Percentiles rank a stretch among this genome's conserved stretches.
phyloP scores from a whole-genome alignment of 2,113 vertebrate genomes.

The Poeciliopsis prolifica region DNA sequence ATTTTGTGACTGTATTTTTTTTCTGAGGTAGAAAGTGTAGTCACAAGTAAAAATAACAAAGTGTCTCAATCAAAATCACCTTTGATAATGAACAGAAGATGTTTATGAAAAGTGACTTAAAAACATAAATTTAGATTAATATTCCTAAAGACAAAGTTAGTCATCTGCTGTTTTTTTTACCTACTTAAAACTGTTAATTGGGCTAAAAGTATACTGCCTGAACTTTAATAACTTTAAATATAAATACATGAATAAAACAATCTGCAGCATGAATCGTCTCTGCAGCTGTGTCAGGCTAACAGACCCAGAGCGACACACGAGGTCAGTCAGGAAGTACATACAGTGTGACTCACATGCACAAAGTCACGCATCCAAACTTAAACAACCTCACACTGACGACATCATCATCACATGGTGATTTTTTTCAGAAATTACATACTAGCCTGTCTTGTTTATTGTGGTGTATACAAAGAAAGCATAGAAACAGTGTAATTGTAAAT shows the following conservation, averaged over 20 bases:
- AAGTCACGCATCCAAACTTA: background rate
- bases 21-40: background rate
- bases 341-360: slow-evolving; percentile 1
- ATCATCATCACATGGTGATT: background rate
- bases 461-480: background rate
- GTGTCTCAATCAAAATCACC: background rate
- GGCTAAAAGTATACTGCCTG: background rate
- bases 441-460: background rate
- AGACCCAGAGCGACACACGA: background rate
- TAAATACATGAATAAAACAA: background rate
- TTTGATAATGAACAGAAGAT: background rate
- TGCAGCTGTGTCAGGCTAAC: background rate
- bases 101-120: background rate
- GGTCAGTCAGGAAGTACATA: background rate
- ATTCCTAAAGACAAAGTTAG: background rate
- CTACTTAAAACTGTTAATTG: no score
- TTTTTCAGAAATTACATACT: background rate
- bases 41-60: background rate
- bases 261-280: background rate
- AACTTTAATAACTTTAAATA: background rate
- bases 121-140: background rate
- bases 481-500: background rate
- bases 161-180: no score
- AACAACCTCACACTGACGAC: background rate
- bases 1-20: no score